These are phyloP conservation scores for Mythimna impura DNA, from an alignment of 2,888 invertebrate genomes.

Conservation along the genomic window DNA sequence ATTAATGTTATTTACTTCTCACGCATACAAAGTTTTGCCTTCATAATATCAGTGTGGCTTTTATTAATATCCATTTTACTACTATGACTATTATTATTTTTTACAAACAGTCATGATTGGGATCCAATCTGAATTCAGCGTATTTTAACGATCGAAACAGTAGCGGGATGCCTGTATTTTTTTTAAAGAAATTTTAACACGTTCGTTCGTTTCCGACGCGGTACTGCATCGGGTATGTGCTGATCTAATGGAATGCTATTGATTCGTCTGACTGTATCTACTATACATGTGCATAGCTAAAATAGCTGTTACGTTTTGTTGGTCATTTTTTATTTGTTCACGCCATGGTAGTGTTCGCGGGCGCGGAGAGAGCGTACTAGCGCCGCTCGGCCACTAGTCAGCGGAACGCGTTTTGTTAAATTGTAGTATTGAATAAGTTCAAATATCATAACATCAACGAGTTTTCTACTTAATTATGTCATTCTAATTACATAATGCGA, in stretches of 20 bases:
- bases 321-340: background rate
- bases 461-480: no score
- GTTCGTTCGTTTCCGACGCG: slow-evolving; percentile 24
- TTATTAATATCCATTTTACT: no score
- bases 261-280: slow-evolving; percentile 58
- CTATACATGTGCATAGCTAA: background rate
- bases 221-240: slow-evolving; percentile 30
- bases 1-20: no score
- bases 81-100: background rate
- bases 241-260: slow-evolving; percentile 64
- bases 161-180: background rate
- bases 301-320: slow-evolving; percentile 6
- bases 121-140: slow-evolving; percentile 30
- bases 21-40: no score
- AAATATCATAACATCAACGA: no score
- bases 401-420: no score
- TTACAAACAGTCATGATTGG: slow-evolving; percentile 22
- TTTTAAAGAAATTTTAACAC: slow-evolving; percentile 21
- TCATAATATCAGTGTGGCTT: no score
- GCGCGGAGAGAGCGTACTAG: no score
- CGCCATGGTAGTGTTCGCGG: background rate
- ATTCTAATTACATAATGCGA: no score
- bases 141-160: slow-evolving; percentile 35
- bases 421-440: no score
- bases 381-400: no score